Evolutionary conservation across 2,113 vertebrate genomes (phyloP).

Genomic region (Cettia cetti): DNA sequence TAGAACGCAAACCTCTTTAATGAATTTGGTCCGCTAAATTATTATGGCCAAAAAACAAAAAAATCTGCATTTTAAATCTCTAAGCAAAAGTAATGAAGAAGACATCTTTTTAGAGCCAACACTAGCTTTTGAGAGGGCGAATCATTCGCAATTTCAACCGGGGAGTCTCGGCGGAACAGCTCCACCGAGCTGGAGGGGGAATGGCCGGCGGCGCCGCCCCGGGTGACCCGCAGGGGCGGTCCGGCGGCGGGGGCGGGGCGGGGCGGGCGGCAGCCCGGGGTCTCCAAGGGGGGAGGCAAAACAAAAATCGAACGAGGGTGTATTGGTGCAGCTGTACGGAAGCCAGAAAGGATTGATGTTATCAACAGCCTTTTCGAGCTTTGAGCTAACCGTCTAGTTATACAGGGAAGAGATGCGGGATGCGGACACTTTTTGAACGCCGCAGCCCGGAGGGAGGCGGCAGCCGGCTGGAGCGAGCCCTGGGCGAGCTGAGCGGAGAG

Average conservation of each 20-base stretch:
- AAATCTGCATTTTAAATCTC: not conserved
- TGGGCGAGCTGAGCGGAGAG: not conserved
- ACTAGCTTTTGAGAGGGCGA: not conserved
- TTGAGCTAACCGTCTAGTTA: not conserved
- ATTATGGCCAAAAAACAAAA: not conserved
- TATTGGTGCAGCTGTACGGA: not conserved
- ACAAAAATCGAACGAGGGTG: not conserved
- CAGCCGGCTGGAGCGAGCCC: not conserved
- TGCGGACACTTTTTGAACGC: not conserved
- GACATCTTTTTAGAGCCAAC: not conserved
- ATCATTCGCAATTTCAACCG: not conserved
- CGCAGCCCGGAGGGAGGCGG: not conserved
- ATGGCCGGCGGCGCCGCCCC: not conserved
- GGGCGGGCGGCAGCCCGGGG: not conserved
- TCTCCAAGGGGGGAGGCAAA: not conserved
- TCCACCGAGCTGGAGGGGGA: not conserved
- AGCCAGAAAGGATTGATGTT: not conserved
- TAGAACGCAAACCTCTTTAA: not conserved
- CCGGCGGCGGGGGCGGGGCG: not conserved
- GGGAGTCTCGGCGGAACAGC: not conserved
- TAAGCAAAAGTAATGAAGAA: not conserved
- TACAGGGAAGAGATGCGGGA: not conserved
- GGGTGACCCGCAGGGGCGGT: not conserved
- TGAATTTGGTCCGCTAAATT: not conserved
- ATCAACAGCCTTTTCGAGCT: not conserved